phyloP scores from a whole-genome alignment of 2,888 invertebrate genomes.

The Clunio marinus region DNA sequence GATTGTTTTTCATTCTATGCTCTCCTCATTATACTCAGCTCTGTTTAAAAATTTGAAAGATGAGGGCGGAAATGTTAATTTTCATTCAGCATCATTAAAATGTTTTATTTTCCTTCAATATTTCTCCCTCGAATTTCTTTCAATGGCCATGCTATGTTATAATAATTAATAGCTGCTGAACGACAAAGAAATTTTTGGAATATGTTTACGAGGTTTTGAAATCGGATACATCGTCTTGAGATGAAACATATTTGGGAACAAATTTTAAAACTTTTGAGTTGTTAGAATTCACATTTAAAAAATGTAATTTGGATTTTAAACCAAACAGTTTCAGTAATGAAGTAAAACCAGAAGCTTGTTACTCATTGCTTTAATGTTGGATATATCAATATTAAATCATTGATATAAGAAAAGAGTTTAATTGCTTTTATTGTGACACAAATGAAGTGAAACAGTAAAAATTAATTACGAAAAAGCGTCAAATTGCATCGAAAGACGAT shows the following conservation, averaged over 20 bases:
- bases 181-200: background rate
- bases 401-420: too few species aligned
- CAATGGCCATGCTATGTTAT: too few species aligned
- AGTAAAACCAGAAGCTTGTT: slow-evolving; percentile 10
- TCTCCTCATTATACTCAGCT: too few species aligned
- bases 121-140: background rate
- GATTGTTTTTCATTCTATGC: too few species aligned
- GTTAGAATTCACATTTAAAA: too few species aligned
- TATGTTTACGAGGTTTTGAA: background rate
- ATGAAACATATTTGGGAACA: slow-evolving; percentile 3
- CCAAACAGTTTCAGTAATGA: too few species aligned
- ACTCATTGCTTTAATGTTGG: too few species aligned
- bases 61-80: slow-evolving; percentile 10
- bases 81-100: background rate
- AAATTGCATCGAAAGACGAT: slow-evolving; percentile 3
- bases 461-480: background rate
- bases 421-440: slow-evolving; percentile 10
- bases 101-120: background rate
- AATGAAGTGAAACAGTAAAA: background rate
- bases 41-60: background rate
- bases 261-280: background rate
- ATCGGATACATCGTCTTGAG: background rate
- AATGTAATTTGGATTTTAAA: too few species aligned
- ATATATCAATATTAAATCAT: too few species aligned
- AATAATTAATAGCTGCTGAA: background rate